Evolutionary conservation across 2,113 vertebrate genomes (phyloP).

Genomic region (Ammodramus savannarum): DNA sequence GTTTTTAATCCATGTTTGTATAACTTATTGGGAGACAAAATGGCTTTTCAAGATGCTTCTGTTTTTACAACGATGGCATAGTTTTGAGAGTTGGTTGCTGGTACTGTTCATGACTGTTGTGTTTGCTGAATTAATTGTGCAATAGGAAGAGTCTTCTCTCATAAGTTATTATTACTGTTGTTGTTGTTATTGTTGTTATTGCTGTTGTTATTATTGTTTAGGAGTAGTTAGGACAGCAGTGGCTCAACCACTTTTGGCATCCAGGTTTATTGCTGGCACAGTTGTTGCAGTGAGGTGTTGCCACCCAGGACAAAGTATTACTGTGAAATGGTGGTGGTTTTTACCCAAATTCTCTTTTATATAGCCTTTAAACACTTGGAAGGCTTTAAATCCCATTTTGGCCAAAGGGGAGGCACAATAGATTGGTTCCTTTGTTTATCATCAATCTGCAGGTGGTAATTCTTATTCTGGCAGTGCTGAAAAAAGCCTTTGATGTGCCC

Average conservation of each 20-base stretch:
- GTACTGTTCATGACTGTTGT: background rate
- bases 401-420: background rate
- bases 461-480: background rate
- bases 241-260: background rate
- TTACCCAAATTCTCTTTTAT: background rate
- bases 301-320: background rate
- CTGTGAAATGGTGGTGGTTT: background rate
- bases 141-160: background rate
- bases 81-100: background rate
- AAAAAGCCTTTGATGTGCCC: background rate
- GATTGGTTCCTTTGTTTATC: background rate
- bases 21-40: background rate
- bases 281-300: background rate
- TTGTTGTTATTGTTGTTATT: background rate
- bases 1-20: background rate
- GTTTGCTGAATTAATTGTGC: background rate
- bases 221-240: background rate
- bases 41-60: background rate
- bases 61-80: background rate
- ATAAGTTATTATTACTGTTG: background rate
- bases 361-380: background rate
- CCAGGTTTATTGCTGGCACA: background rate
- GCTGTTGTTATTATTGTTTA: background rate
- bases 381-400: background rate
- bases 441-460: background rate